Evolutionary conservation across 2,888 invertebrate species (phyloP).

Genomic region (Pseudoips prasinana): DNA sequence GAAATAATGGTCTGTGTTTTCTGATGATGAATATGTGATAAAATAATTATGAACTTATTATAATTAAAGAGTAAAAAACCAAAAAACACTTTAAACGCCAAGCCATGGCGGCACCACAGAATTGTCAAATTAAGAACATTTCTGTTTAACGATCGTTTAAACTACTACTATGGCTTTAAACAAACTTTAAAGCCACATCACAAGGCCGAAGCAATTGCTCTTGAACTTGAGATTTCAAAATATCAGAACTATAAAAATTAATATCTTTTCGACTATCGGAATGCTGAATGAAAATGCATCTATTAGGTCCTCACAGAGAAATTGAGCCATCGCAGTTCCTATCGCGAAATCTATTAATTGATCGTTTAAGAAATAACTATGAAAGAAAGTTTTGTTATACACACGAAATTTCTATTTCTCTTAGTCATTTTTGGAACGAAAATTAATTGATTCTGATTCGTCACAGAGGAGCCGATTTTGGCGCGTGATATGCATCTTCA

Average conservation of each 20-base stretch:
- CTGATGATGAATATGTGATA: too few relatives aligned
- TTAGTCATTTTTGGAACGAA: slow-evolving; percentile 9
- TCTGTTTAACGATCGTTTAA: too few relatives aligned
- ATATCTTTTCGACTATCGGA: slow-evolving; percentile 5
- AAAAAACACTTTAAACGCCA: too few relatives aligned
- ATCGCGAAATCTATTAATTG: slow-evolving; percentile 27
- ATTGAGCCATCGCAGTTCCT: slow-evolving; percentile 20
- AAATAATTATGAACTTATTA: too few relatives aligned
- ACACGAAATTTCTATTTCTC: slow-evolving; percentile 20
- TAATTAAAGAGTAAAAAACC: too few relatives aligned
- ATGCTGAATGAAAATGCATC: slow-evolving; percentile 1
- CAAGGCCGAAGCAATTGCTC: slow-evolving; percentile 8
- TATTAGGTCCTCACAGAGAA: slow-evolving; percentile 13
- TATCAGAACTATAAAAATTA: slow-evolving; percentile 12
- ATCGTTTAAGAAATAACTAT: slow-evolving; percentile 12
- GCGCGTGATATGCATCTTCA: too few relatives aligned
- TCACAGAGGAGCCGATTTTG: too few relatives aligned
- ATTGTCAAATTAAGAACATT: too few relatives aligned
- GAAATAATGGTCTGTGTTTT: too few relatives aligned
- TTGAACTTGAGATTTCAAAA: slow-evolving; percentile 23
- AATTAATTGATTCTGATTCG: slow-evolving; percentile 12
- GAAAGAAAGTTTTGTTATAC: slow-evolving; percentile 23
- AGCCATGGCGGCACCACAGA: too few relatives aligned
- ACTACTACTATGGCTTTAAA: too few relatives aligned
- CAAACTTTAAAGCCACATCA: too few relatives aligned